Percentiles rank a stretch among this genome's conserved stretches.
phyloP scores from a whole-genome alignment of 2,888 invertebrate species.

The Noctuana brunneofusca region DNA sequence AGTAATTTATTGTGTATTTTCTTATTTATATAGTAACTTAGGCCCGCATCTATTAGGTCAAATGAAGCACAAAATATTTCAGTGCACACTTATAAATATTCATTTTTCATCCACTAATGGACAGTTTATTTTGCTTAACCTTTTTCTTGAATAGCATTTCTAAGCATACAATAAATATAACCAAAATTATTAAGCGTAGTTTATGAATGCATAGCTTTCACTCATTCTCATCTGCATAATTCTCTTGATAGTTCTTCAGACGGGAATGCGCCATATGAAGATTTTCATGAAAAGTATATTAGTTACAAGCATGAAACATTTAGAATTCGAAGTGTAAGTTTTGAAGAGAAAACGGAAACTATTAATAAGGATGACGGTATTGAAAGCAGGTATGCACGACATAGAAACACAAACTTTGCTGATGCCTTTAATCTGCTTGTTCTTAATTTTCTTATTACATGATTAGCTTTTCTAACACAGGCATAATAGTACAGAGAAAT shows the following conservation, averaged over 20 bases:
- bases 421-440: slow-evolving; percentile 27
- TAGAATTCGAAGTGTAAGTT: slow-evolving; percentile 88
- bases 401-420: slow-evolving; percentile 23
- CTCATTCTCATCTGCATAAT: slow-evolving; percentile 68
- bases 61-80: slow-evolving; percentile 30
- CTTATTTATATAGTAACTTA: slow-evolving; percentile 32
- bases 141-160: slow-evolving; percentile 16
- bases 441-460: slow-evolving; percentile 6
- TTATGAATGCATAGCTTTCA: slow-evolving; percentile 55
- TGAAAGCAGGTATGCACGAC: slow-evolving; percentile 59
- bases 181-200: slow-evolving; percentile 17
- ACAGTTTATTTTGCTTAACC: slow-evolving; percentile 28
- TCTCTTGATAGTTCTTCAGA: slow-evolving; percentile 83
- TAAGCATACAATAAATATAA: neutral
- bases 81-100: slow-evolving; percentile 37
- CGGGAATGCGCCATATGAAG: slow-evolving; percentile 85
- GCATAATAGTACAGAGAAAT: neutral
- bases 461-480: slow-evolving; percentile 9
- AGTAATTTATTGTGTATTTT: slow-evolving; percentile 29
- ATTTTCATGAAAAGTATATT: slow-evolving; percentile 91
- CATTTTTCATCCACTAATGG: slow-evolving; percentile 37
- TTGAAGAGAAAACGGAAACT: slow-evolving; percentile 83
- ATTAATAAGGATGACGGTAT: slow-evolving; percentile 63
- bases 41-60: slow-evolving; percentile 22
- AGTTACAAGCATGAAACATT: slow-evolving; percentile 88